A percentile compares a stretch with the other conserved stretches of the same genome.
These are phyloP conservation scores for Apeira syringaria DNA, from an alignment of 2,888 invertebrate species.

Conservation along the genomic window DNA sequence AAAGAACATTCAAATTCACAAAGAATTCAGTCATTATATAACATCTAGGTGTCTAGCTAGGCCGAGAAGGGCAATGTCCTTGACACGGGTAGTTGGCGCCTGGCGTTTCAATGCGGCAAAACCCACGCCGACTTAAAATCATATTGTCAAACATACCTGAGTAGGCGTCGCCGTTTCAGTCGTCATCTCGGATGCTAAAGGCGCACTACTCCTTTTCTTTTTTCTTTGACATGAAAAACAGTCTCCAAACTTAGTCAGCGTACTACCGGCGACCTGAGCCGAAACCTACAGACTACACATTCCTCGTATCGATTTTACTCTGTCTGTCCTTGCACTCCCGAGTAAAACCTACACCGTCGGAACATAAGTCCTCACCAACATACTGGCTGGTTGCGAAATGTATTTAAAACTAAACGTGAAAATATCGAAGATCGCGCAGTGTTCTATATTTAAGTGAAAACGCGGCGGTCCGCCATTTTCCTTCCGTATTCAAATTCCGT, in stretches of 20 bases:
- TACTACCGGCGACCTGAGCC: slow-evolving; percentile 49
- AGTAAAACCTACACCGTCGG: slow-evolving; percentile 35
- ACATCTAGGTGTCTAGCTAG: slow-evolving; percentile 37
- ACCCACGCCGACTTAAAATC: slow-evolving; percentile 20
- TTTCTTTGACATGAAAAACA: slow-evolving; percentile 76
- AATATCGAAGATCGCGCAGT: slow-evolving; percentile 16
- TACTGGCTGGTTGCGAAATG: slow-evolving; percentile 34
- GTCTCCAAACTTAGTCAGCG: slow-evolving; percentile 59
- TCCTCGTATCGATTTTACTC: slow-evolving; percentile 55
- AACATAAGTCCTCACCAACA: slow-evolving; percentile 55
- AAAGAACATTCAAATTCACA: slow-evolving; percentile 1
- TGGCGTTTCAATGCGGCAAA: slow-evolving; percentile 50
- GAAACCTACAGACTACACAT: slow-evolving; percentile 21
- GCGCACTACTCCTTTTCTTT: slow-evolving; percentile 67
- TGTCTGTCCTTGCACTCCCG: slow-evolving; percentile 44
- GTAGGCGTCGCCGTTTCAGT: slow-evolving; percentile 80
- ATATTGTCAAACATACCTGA: slow-evolving; percentile 56
- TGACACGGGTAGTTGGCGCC: slow-evolving; percentile 48
- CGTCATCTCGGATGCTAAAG: slow-evolving; percentile 70
- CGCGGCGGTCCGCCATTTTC: slow-evolving; percentile 68
- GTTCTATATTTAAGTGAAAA: slow-evolving; percentile 48
- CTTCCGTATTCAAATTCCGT: slow-evolving; percentile 46
- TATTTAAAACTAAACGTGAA: slow-evolving; percentile 23
- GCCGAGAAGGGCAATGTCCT: slow-evolving; percentile 53
- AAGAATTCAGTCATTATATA: slow-evolving; percentile 41